These are phyloP conservation scores for Oreocharis arfaki DNA, from an alignment of 2,113 vertebrate species.

Conservation along the genomic window DNA sequence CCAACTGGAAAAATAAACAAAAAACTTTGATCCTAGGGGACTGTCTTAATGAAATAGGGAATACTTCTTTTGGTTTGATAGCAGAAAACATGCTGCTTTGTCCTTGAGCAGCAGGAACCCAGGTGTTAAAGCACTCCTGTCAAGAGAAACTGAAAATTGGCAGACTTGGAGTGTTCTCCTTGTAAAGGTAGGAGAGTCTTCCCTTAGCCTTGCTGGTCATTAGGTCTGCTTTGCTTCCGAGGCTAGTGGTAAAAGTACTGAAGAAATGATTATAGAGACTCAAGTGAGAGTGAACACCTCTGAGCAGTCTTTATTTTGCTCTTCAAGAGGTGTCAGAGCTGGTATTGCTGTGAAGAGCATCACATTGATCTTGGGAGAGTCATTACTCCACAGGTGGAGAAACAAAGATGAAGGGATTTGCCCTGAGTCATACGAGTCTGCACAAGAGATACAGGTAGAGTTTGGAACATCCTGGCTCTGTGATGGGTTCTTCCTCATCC, in stretches of 20 bases:
- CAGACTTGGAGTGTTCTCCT: background rate
- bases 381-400: background rate
- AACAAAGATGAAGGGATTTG: background rate
- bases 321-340: background rate
- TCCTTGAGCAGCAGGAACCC: background rate
- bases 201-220: background rate
- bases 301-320: background rate
- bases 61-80: background rate
- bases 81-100: background rate
- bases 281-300: background rate
- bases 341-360: background rate
- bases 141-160: background rate
- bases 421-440: background rate
- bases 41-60: background rate
- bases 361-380: accelerated
- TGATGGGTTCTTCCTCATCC: background rate
- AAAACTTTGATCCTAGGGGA: background rate
- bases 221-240: background rate
- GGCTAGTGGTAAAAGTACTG: background rate
- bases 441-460: background rate
- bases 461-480: background rate
- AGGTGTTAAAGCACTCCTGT: background rate
- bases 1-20: accelerated
- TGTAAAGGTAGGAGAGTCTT: background rate
- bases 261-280: background rate